Base-by-base conservation (phyloP, 2,113 vertebrate genomes). In the Beaufortia kweichowensis region DNA sequence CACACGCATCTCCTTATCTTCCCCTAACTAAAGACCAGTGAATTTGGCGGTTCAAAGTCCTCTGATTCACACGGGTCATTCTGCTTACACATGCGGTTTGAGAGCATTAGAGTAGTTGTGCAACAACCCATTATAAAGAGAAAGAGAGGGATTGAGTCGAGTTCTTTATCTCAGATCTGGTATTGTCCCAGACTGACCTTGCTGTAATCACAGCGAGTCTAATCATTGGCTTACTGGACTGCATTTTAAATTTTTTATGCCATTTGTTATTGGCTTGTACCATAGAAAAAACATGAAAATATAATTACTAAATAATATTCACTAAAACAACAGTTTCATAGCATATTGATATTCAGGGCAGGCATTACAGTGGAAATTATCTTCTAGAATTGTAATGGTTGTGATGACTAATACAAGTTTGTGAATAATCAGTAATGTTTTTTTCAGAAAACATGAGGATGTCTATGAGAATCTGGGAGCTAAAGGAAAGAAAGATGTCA, bases 381-480 rank as follows among this genome's bases (percentile, higher is more conserved):
- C 24, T 59, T 11, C 33, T 60, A 10, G 3, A 73, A 35, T n/a
- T n/a, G 14, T n/a, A 56, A 11, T n/a, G 17, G 35, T 72, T 26
- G 7, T 24, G 33, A 59, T 19, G 31, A 48, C 3, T 24, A 1
- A 24, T 57, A 14, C 28, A 31, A 19, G 15, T 48, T 39, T 15
- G 29, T 48, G 56, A 46, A 7, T 62, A 24, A 48, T 53, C 4
- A 4, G 24, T 21, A 12, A 64, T 6, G 26, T 33, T 53, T 55
- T 82, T 79, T 73, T 7, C 90, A 97, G 95, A 84, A 93, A 91
- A 87, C 94, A 89, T 81, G 95, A 96, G 4, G 94, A 96, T 0
- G 76, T 95, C 17, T 98, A 98, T 11, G 95, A 96, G 80, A 98
- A 98, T 83, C 33, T 96, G 61, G 90, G 88, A 0, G 82, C 88